phyloP scores from a whole-genome alignment of 2,797 vertebrate genomes.

The Sebastolobus alascanus region DNA sequence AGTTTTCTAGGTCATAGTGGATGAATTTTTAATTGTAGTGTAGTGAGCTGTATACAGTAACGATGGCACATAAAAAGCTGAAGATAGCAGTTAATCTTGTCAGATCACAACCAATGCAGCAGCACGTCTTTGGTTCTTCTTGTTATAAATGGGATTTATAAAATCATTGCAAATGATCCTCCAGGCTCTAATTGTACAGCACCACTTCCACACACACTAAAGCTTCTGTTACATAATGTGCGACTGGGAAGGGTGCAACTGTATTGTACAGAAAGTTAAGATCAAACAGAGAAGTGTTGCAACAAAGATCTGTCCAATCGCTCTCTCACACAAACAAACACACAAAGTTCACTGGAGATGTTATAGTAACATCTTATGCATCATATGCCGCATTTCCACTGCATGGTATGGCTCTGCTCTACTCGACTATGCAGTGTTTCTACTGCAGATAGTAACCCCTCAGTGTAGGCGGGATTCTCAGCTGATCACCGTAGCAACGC shows the following conservation, averaged over 20 bases:
- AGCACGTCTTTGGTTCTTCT: background rate
- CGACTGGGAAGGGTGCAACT: background rate
- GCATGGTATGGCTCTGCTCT: too few relatives aligned
- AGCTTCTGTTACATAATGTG: background rate
- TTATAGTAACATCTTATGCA: background rate
- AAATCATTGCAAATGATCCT: slow-evolving; percentile 16
- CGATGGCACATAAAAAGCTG: slow-evolving; percentile 21
- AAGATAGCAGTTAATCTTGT: slow-evolving; percentile 37
- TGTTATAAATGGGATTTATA: slow-evolving; percentile 22
- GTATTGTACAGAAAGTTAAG: background rate
- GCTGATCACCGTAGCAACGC: too few relatives aligned
- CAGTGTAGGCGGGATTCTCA: too few relatives aligned
- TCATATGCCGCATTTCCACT: background rate
- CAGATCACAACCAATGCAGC: slow-evolving; percentile 20
- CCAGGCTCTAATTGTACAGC: background rate
- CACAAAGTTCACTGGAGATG: background rate
- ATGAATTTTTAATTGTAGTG: slow-evolving; percentile 68
- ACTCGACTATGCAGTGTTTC: too few relatives aligned
- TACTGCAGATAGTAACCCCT: too few relatives aligned
- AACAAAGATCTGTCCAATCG: background rate
- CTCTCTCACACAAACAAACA: background rate
- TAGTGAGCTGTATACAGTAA: slow-evolving; percentile 44
- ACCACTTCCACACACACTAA: background rate
- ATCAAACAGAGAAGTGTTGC: background rate
- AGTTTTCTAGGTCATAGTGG: slow-evolving; percentile 69